Evolutionary conservation across 2,113 vertebrate genomes (phyloP), one percentile per base, ranked within the genome.

Genomic region (Seriola rivoliana): DNA sequence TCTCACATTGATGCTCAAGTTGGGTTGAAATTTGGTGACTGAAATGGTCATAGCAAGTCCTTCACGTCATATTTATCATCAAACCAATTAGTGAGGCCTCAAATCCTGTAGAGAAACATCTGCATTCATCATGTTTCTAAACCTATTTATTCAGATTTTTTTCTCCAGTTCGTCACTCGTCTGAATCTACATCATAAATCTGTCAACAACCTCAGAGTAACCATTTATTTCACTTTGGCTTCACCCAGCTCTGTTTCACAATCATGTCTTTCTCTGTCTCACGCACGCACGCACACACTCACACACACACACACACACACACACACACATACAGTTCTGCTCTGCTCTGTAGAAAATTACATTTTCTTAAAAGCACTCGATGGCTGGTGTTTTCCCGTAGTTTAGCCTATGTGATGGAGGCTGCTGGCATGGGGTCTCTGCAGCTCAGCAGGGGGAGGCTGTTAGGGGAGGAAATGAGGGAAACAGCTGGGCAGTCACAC

Each of bases 321-420:
- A 48, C 34, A 57, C n/a, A 59, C 54, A 57, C 29, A 54, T 10
- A 6, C 21, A 10, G 14, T 19, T 62, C 4, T 36, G 34, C 34
- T 4, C 55, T 81, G 32, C 66, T 63, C 36, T 46, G 69, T 25
- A 38, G 25, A 80, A 82, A 84, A 84, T 74, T 29, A 38, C 64
- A 54, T 80, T 87, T 80, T 73, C 70, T 80, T 80, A 75, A 82
- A 91, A 87, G 82, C 57, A 55, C 58, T 80, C 36, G 67, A 52
- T 59, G 19, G 64, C 72, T 72, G 80, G 70, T 74, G 70, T 81
- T 71, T 81, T 71, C 52, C 59, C 42, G 25, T 75, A 62, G 65
- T 85, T 72, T 46, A 46, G 58, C 19, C 52, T 29, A 11, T 38
- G 44, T 0, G 21, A 67, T 64, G 62, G 21, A 62, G 62, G 14